Percentiles rank a stretch among this genome's conserved stretches.
Conservation (phyloP, 2,888 invertebrate species). For the Caenorhabditis imperialis region DNA sequence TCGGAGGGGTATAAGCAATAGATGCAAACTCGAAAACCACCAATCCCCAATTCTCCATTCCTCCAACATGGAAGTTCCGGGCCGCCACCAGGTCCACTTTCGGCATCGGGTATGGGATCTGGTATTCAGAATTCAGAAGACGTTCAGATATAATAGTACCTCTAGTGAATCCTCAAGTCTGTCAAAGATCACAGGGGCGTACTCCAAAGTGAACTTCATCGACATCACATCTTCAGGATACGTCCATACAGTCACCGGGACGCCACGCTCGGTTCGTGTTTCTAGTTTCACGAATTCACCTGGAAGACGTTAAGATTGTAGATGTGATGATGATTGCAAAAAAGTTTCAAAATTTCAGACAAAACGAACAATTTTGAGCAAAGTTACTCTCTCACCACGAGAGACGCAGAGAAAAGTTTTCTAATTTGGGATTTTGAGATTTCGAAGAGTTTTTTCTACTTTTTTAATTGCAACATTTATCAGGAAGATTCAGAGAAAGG, state of each 20-base stretch:
- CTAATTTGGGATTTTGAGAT: no score
- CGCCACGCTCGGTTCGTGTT: conserved; percentile 67
- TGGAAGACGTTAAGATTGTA: no score
- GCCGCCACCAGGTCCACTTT: conserved; percentile 80
- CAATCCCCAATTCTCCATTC: conserved; percentile 80
- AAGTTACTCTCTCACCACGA: no score
- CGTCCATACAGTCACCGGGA: conserved; percentile 74
- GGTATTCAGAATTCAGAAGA: not conserved
- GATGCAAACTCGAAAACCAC: conserved; percentile 51
- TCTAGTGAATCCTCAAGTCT: conserved; percentile 71
- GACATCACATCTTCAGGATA: conserved; percentile 65
- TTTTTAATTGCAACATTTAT: no score
- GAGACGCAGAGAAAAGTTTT: no score
- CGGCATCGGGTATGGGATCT: conserved; percentile 73
- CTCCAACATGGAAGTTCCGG: conserved; percentile 79
- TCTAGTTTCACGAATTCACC: conserved; percentile 72
- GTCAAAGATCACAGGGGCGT: conserved; percentile 73
- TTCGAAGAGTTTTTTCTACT: no score
- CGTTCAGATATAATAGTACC: conserved; percentile 23
- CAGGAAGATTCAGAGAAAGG: no score
- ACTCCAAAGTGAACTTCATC: conserved; percentile 71
- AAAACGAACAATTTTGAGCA: no score
- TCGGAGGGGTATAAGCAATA: conserved; percentile 40
- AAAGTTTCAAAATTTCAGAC: no score
- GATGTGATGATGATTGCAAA: no score